phyloP scores from a whole-genome alignment of 1,140 invertebrate species.

The Neotoxoptera formosana region DNA sequence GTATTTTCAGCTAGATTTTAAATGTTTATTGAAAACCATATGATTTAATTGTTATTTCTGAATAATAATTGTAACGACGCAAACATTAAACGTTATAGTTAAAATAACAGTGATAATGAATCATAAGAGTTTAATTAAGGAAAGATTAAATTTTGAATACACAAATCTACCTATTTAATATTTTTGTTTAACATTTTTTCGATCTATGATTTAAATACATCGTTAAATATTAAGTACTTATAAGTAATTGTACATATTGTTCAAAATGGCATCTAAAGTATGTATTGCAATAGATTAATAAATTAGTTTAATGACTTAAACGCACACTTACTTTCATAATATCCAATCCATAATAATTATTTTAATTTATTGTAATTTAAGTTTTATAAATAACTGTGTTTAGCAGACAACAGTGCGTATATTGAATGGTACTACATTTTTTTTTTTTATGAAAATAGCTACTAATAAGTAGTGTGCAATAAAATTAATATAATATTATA shows the following conservation, averaged over 20 bases:
- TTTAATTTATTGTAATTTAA: neutral
- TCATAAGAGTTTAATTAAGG: neutral
- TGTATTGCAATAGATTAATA: neutral
- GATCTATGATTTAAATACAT: neutral
- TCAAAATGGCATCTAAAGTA: neutral
- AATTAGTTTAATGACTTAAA: neutral
- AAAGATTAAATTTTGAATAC: neutral
- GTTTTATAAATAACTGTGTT: neutral
- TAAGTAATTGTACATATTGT: neutral
- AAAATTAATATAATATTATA: neutral
- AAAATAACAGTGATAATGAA: neutral
- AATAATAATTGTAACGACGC: neutral
- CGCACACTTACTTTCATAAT: neutral
- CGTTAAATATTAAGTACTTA: neutral
- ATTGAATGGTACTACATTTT: neutral
- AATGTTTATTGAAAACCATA: neutral
- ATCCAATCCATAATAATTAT: neutral
- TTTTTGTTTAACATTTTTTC: neutral
- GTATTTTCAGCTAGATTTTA: neutral
- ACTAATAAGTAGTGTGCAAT: neutral
- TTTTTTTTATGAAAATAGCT: neutral
- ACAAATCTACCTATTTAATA: neutral
- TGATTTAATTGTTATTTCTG: neutral
- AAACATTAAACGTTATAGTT: neutral
- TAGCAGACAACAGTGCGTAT: neutral